Conservation (phyloP, 2,113 vertebrate species). For the Prionailurus viverrinus region DNA sequence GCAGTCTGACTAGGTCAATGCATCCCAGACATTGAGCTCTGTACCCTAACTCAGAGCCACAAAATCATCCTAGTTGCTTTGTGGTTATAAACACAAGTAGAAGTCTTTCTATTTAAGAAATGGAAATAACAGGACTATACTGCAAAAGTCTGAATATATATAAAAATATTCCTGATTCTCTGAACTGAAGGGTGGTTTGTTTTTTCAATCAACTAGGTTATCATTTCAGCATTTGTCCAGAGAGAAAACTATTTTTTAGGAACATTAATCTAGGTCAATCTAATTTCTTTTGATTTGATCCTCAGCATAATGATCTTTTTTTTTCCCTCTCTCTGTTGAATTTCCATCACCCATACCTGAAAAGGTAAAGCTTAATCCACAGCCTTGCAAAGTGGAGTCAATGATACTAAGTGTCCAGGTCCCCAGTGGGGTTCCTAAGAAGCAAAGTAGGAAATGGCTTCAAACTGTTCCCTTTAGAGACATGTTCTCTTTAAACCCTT, state of each 20-base stretch:
- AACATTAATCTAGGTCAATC: conserved; percentile 33
- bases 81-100: neutral
- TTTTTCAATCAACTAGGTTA: conserved; percentile 57
- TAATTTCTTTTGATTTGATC: conserved; percentile 65
- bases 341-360: neutral
- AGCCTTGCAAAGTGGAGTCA: neutral
- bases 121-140: neutral
- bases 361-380: conserved; percentile 29
- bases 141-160: neutral
- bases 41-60: neutral
- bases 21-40: neutral
- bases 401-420: neutral
- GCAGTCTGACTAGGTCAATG: neutral
- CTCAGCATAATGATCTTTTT: neutral
- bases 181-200: conserved; percentile 45
- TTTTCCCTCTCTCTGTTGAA: neutral
- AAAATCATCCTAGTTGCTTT: neutral
- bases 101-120: neutral
- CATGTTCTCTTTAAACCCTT: neutral
- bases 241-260: conserved; percentile 41
- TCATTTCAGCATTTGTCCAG: conserved; percentile 40
- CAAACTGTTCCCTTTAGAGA: neutral
- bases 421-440: neutral
- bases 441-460: neutral
- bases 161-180: neutral